Base-by-base conservation (phyloP, 2,113 vertebrate genomes). In the Plecotus auritus region DNA sequence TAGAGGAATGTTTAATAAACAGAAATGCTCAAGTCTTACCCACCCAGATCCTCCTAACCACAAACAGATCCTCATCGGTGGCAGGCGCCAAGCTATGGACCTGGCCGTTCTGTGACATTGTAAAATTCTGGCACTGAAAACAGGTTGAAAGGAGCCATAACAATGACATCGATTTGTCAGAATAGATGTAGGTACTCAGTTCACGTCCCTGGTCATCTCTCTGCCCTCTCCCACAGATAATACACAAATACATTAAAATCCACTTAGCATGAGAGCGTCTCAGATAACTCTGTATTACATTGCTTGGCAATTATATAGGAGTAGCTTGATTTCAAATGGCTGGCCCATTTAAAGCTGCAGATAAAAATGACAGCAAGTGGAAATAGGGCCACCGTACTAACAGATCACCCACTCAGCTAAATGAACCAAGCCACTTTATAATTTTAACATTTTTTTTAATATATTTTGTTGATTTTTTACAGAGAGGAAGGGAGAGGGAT, bases 241-340 rank as follows among this genome's bases (percentile, higher is more conserved):
- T 86, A 67, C 26, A 96, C 45, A 95, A 85, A 78, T 61, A 40
- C 28, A 90, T 83, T 94, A 86, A 88, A 93, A 88, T 90, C 20
- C 49, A 89, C 88, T 95, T 84, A 85, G 49, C 30, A 74, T 26
- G 28, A 95, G 47, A 88, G 42, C 47, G 56, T 84, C 54, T 81
- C 42, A 28, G 26, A 76, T 86, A 95, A 76, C 86, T 80, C 69
- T 42, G 4, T 70, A 42, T 64, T 92, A 54, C 40, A 83, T 86
- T 74, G 77, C 22, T 76, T 11, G 40, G 69, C n/a, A 91, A 94
- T 92, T 96, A 94, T 64, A 11, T 35, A 72, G 95, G 49, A 92
- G 35, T 4, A 54, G 28, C 86, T 93, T 91, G 83, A 78, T 95
- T 94, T 95, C 88, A 80, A 90, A 88, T 37, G 26, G 7, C 9